A percentile compares a stretch with the other conserved stretches of the same genome.
These are phyloP conservation scores for Grapholita molesta DNA, from an alignment of 1,140 invertebrate species.

Conservation along the genomic window DNA sequence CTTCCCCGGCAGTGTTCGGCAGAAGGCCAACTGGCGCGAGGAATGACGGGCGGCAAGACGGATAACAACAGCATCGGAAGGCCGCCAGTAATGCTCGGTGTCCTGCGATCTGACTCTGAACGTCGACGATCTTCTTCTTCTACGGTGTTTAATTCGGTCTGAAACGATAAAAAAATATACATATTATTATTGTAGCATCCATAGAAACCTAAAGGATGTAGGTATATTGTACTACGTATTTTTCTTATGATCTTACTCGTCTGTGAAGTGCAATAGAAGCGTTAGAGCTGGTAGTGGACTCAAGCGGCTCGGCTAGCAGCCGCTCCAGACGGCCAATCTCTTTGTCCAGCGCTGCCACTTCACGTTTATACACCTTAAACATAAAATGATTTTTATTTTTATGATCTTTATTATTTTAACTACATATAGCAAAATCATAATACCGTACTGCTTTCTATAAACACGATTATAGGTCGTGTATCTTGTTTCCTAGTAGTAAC, in stretches of 20 bases:
- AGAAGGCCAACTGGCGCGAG: slow-evolving; percentile 86
- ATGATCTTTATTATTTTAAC: too few species aligned
- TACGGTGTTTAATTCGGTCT: slow-evolving; percentile 75
- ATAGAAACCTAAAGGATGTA: too few species aligned
- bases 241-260: slow-evolving; percentile 48
- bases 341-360: slow-evolving; percentile 88
- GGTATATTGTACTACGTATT: background rate
- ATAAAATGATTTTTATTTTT: background rate
- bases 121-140: slow-evolving; percentile 58
- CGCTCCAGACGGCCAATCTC: slow-evolving; percentile 89
- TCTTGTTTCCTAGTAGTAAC: background rate
- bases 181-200: too few species aligned
- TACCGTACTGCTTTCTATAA: too few species aligned
- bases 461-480: background rate
- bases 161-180: slow-evolving; percentile 31
- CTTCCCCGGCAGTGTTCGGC: slow-evolving; percentile 79
- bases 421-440: too few species aligned
- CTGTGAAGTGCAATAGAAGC: slow-evolving; percentile 78
- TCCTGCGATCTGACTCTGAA: slow-evolving; percentile 62
- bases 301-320: slow-evolving; percentile 79
- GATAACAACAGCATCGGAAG: slow-evolving; percentile 84
- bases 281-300: slow-evolving; percentile 77
- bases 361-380: slow-evolving; percentile 85
- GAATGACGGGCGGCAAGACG: slow-evolving; percentile 85
- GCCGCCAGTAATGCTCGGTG: slow-evolving; percentile 83